These are phyloP conservation scores for Emydocephalus ijimae DNA, from an alignment of 2,113 vertebrate species.

Conservation along the genomic window DNA sequence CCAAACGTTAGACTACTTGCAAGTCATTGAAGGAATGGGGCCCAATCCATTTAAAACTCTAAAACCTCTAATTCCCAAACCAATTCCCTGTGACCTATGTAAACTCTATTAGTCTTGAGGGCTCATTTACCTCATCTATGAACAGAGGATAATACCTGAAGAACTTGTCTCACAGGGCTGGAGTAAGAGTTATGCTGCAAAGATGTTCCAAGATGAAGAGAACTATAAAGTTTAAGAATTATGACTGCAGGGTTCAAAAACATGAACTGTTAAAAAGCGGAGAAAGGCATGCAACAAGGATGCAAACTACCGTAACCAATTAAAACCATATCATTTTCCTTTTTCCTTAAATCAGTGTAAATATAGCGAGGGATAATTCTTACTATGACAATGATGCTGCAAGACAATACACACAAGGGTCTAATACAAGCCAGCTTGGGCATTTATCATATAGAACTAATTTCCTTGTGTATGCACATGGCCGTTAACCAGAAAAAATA, in stretches of 20 bases:
- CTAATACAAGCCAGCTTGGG: neutral
- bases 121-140: slow-evolving; percentile 13
- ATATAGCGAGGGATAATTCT: neutral
- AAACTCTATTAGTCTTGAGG: slow-evolving; percentile 21
- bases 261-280: neutral
- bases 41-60: neutral
- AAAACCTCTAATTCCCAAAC: neutral
- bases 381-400: neutral
- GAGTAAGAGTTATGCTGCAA: slow-evolving; percentile 22
- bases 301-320: neutral
- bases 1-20: neutral
- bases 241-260: slow-evolving; percentile 29
- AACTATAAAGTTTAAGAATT: slow-evolving; percentile 22
- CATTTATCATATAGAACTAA: neutral
- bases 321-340: neutral
- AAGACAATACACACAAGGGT: neutral
- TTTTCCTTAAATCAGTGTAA: slow-evolving; percentile 9
- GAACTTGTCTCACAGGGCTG: slow-evolving; percentile 20
- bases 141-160: slow-evolving; percentile 27
- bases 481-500: neutral
- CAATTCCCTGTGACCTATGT: neutral
- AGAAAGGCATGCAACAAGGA: neutral
- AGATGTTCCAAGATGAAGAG: slow-evolving; percentile 22
- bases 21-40: neutral
- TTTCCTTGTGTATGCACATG: neutral